phyloP scores from a whole-genome alignment of 2,888 invertebrate species.

The Campopleginae sp. region DNA sequence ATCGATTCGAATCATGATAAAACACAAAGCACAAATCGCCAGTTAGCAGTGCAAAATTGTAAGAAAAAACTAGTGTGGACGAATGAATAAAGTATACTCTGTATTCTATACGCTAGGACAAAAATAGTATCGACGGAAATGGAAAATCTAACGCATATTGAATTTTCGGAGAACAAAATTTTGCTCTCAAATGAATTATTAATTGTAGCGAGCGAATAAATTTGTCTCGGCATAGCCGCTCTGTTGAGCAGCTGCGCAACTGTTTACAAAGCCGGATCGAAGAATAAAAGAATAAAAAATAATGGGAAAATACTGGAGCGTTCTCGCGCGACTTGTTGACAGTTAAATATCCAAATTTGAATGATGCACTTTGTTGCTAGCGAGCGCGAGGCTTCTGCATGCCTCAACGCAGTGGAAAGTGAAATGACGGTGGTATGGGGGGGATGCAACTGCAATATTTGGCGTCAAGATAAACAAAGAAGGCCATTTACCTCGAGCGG shows the following conservation, averaged over 20 bases:
- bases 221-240: neutral
- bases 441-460: conserved; percentile 60
- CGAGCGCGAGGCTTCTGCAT: conserved; percentile 57
- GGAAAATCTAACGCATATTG: neutral
- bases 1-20: conserved; percentile 26
- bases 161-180: too few species aligned
- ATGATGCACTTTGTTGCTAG: conserved; percentile 74
- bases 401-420: conserved; percentile 42
- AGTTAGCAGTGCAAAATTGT: conserved; percentile 47
- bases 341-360: neutral
- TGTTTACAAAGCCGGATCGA: neutral
- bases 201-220: neutral
- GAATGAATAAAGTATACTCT: neutral
- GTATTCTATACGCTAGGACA: neutral
- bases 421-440: neutral
- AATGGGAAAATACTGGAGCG: neutral
- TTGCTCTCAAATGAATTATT: neutral
- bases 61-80: too few species aligned
- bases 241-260: neutral
- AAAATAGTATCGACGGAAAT: neutral
- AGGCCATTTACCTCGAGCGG: conserved; percentile 74
- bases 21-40: conserved; percentile 46
- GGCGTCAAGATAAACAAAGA: conserved; percentile 62
- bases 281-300: neutral
- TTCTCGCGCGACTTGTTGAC: neutral